Evolutionary conservation across 2,888 invertebrate genomes (phyloP).

Genomic region (Sipunculus nudus): DNA sequence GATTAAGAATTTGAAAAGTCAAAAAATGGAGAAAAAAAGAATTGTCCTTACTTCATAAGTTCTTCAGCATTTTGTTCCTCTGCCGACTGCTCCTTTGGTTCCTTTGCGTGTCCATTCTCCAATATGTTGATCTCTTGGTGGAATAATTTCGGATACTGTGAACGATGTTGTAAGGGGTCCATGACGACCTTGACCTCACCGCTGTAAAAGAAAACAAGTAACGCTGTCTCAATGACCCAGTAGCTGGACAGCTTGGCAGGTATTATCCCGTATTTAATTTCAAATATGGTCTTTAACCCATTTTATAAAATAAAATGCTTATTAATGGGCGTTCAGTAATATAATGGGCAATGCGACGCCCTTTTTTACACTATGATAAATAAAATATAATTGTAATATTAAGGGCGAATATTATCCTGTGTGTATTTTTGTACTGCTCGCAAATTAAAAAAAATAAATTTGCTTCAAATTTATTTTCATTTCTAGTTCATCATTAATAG

Average conservation of each 20-base stretch:
- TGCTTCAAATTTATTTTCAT: no score
- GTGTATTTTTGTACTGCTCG: no score
- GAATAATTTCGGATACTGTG: constrained; percentile 53
- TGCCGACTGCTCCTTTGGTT: neutral
- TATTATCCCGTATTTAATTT: no score
- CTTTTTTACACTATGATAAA: neutral
- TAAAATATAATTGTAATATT: neutral
- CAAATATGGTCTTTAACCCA: no score
- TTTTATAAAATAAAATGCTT: no score
- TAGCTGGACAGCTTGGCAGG: no score
- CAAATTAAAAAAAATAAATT: no score
- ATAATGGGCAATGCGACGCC: neutral
- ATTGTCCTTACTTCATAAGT: neutral
- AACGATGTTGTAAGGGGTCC: constrained; percentile 50
- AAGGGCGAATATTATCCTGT: no score
- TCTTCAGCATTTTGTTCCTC: neutral
- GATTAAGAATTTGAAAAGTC: neutral
- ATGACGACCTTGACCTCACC: constrained; percentile 62
- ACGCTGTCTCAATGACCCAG: no score
- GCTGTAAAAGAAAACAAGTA: constrained; percentile 40
- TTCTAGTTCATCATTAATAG: no score
- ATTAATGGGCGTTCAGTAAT: neutral
- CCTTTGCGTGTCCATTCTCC: neutral
- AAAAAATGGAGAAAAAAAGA: neutral
- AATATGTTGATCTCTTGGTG: neutral